These are phyloP conservation scores for Hirundo rustica DNA, from an alignment of 2,797 vertebrate species.

Conservation along the genomic window DNA sequence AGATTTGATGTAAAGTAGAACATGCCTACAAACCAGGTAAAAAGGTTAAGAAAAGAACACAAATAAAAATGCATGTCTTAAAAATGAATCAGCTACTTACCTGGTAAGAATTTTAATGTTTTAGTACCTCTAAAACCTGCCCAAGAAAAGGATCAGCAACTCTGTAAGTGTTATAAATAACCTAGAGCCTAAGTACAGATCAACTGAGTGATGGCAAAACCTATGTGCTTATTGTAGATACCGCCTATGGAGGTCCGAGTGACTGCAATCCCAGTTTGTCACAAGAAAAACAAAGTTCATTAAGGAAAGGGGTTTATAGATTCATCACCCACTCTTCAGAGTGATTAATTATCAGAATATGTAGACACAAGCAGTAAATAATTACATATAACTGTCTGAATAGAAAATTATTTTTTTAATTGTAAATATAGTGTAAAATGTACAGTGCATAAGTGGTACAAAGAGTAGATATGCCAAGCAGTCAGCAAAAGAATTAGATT, in stretches of 20 bases:
- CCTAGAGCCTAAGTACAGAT: neutral
- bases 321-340: neutral
- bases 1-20: neutral
- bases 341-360: neutral
- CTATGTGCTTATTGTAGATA: neutral
- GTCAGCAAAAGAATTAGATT: neutral
- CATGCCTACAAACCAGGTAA: neutral
- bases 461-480: neutral
- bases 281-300: neutral
- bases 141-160: neutral
- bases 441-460: fast-evolving
- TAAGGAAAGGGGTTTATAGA: neutral
- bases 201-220: neutral
- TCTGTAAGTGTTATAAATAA: neutral
- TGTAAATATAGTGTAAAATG: neutral
- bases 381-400: neutral
- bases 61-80: neutral
- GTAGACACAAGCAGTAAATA: neutral
- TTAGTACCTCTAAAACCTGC: neutral
- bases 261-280: neutral
- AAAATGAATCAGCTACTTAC: neutral
- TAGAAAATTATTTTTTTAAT: neutral
- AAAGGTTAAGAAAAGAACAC: neutral
- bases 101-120: neutral
- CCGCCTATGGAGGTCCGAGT: neutral